Conservation (phyloP, 2,797 vertebrate species). For the Pelobates cultripes region DNA sequence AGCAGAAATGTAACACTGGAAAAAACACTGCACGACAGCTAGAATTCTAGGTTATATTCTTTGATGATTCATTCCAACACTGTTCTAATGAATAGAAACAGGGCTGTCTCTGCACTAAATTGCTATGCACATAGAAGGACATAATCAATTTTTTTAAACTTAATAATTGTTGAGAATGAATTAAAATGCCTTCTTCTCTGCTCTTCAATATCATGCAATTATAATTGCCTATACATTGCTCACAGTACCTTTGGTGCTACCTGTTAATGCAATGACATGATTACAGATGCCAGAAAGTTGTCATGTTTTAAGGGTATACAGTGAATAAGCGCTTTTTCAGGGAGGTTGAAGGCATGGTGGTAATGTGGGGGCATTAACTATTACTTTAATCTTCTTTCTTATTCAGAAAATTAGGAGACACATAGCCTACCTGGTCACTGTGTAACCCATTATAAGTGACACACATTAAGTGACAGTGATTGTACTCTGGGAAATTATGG, state of each 20-base stretch:
- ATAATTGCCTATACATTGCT: not conserved
- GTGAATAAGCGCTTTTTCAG: no score
- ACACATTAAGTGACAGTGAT: no score
- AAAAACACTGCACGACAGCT: no score
- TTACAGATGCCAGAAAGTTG: not conserved
- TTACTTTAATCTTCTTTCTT: no score
- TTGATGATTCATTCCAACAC: constrained; percentile 7
- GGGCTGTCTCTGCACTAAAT: not conserved
- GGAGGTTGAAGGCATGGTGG: no score
- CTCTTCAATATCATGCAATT: constrained; percentile 27
- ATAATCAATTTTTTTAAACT: constrained; percentile 1
- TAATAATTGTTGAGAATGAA: constrained; percentile 19
- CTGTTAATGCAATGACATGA: not conserved
- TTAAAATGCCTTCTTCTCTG: constrained; percentile 23
- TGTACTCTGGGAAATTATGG: no score
- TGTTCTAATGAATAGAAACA: not conserved
- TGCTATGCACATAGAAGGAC: not conserved
- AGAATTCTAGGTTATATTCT: no score
- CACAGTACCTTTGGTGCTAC: not conserved
- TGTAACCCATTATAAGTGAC: no score
- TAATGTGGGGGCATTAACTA: no score
- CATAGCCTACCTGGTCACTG: no score
- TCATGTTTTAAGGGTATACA: not conserved
- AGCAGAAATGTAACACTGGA: no score
- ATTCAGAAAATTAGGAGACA: no score